Base-by-base conservation (phyloP, 2,797 vertebrate genomes). In the Microchirus variegatus region DNA sequence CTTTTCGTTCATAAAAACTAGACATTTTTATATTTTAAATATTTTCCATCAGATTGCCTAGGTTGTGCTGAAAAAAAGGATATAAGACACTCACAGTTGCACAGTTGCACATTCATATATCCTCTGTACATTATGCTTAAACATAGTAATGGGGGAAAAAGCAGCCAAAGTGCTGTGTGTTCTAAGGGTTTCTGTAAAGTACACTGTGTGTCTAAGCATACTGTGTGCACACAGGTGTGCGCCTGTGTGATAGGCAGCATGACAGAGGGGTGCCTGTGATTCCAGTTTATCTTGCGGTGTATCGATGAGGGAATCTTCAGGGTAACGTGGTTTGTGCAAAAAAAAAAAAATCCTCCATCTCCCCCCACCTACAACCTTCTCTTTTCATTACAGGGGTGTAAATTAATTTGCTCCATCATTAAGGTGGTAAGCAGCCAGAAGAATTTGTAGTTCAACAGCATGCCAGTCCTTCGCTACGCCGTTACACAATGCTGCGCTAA, bases 351-450 rank as follows among this genome's bases (percentile, higher is more conserved):
- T 54, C 46, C 13, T 38, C 26, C 31, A 19, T 31, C 53, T 9
- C 40, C 15, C 10, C 15, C 16, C 26, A 16, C 59, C 60, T 63
- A 52, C 59, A 10, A 42, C 15, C 49, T 49, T 16, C 43, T 59
- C 65, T 35, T 75, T 86, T 77, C 59, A 80, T 90, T 78, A 80
- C 77, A 68, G 70, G 61, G 46, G 56, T 80, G 68, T 81, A 78
- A 87, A 90, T 91, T 80, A 53, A 89, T 90, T 90, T 88, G 72
- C 61, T 75, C 84, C 59, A 74, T 86, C 59, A 38, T 86, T 83
- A 87, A 82, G 65, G 73, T 81, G 80, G 76, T 37, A 35, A 69
- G 72, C 65, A 70, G 73, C 68, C 53, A n/a, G 50, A 53, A 82
- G 48, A 82, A 70, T 59, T 54, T 81, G 72, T 59, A 77, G 73